phyloP scores from a whole-genome alignment of 2,888 invertebrate genomes.

The Apoda limacodes region DNA sequence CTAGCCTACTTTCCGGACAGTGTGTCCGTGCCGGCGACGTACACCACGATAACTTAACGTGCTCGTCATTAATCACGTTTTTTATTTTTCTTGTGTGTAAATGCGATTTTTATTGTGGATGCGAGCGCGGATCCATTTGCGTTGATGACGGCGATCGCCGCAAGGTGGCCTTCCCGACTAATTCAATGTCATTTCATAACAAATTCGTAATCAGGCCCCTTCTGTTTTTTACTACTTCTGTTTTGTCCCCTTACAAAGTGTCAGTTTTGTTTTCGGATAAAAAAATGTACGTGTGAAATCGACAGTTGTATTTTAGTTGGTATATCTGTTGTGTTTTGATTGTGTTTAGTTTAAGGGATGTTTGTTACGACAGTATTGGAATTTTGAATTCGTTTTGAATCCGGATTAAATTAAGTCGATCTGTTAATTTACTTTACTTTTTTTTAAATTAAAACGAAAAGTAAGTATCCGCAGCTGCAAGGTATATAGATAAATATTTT shows the following conservation, averaged over 20 bases:
- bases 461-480: no score
- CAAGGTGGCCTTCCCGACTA: conserved; percentile 54
- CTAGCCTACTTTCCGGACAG: no score
- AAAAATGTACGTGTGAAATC: conserved; percentile 33
- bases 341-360: no score
- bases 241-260: conserved; percentile 19
- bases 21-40: conserved; percentile 1
- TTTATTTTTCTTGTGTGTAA: conserved; percentile 46
- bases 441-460: no score
- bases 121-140: conserved; percentile 49
- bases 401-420: no score
- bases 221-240: conserved; percentile 25
- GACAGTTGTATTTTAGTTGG: conserved; percentile 25
- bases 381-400: no score
- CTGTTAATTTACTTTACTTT: no score
- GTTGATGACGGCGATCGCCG: conserved; percentile 52
- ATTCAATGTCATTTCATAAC: conserved; percentile 55
- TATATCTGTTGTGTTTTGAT: conserved; percentile 20
- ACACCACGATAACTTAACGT: conserved; percentile 21
- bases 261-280: conserved; percentile 22
- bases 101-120: conserved; percentile 62
- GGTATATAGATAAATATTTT: no score
- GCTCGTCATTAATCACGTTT: conserved; percentile 54
- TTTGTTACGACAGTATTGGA: no score
- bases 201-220: conserved; percentile 34